Base-by-base conservation (phyloP, 2,888 invertebrate genomes). In the Erebia ligea region DNA sequence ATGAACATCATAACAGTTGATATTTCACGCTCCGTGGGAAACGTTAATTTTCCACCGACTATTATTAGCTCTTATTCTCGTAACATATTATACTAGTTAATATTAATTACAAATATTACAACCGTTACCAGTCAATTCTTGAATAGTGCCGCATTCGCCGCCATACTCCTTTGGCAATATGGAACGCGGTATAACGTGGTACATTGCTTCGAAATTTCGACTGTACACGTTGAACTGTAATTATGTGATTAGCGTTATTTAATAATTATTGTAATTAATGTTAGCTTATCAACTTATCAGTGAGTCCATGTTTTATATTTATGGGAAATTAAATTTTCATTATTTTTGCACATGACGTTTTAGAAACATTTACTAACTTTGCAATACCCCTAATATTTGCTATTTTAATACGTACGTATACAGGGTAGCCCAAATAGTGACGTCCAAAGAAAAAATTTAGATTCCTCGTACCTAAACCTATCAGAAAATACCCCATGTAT, bases 111-210 rank as follows among this genome's bases (percentile, higher is more conserved):
- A 68, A 59, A 67, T 15, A 62, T 54, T 65, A 63, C 45, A 63
- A 45, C 58, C 9, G 48, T 63, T 78, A 94, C 95, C 92, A 69
- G 87, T 90, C 61, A 95, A 79, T 74, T 94, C 91, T 75, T 90
- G 84, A 52, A 95, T 2, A 57, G 56, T 21, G 15, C 56, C 25
- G 56, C 56, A 25, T 21, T 21, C 21, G 25, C 56, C 56, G 17
- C 94, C 95, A 76, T 94, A 95, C 80, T 95, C 95, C 13, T 82
- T 82, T 0, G 95, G 95, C 13, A 95, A 81, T 65, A 94, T 80
- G 10, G 85, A 80, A 73, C 90, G 90, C 0, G 95, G 94, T 73
- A 95, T 85, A 40, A 84, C 75, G 76, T 94, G 87, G 77, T 93
- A 90, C 62, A 95, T 81, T 9, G 87, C 85, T 11, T 91, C 87